Evolutionary conservation across 1,140 invertebrate genomes (phyloP).

Genomic region (Orius laevigatus): DNA sequence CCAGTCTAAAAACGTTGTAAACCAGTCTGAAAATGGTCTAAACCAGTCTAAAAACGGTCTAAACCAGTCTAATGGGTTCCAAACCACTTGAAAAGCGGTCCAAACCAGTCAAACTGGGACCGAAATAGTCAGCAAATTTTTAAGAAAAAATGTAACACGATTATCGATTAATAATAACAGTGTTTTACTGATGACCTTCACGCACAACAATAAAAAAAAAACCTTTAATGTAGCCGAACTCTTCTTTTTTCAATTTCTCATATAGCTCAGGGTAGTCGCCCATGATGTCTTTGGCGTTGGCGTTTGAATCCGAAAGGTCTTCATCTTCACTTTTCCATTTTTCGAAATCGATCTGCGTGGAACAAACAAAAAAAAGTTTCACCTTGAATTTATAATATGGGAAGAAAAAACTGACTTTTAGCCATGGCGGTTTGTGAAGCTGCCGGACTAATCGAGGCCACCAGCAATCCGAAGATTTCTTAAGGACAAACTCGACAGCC

Average conservation of each 20-base stretch:
- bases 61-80: too few relatives aligned
- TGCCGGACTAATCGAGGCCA: background rate
- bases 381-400: constrained; percentile 4
- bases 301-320: constrained; percentile 40
- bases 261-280: constrained; percentile 60
- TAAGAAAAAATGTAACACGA: too few relatives aligned
- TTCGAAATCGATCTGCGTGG: constrained; percentile 62
- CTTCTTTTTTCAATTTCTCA: constrained; percentile 56
- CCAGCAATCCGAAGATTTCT: background rate
- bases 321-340: constrained; percentile 59
- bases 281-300: constrained; percentile 21
- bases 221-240: constrained; percentile 64
- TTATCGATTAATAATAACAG: too few relatives aligned
- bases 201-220: too few relatives aligned
- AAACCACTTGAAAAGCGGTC: too few relatives aligned
- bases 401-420: constrained; percentile 6
- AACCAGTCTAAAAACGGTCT: too few relatives aligned
- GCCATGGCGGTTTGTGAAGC: background rate
- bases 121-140: too few relatives aligned
- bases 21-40: too few relatives aligned
- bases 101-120: too few relatives aligned
- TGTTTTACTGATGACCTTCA: too few relatives aligned
- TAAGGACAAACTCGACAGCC: background rate
- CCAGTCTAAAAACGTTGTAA: too few relatives aligned
- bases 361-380: constrained; percentile 10